Base-by-base conservation (phyloP, 1,140 invertebrate genomes). In the Atta texana region DNA sequence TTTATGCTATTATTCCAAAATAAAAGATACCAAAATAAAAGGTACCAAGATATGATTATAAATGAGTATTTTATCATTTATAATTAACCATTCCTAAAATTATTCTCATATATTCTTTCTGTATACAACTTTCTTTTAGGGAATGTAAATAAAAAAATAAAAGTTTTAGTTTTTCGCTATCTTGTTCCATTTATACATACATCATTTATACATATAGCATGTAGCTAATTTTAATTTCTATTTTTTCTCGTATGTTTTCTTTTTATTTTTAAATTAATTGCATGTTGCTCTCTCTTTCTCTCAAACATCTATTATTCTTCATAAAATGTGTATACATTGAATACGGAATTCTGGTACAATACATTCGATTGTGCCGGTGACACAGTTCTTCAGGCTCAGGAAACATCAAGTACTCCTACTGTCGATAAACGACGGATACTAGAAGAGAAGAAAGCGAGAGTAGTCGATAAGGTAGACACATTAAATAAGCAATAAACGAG, bases 391-490 rank as follows among this genome's bases (percentile, higher is more conserved):
- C 24, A 72, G 16, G 16, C 14, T 21, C 77, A 55, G 53, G 53
- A 59, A 72, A 74, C 53, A 71, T 81, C 51, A 16, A 82, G 80
- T 21, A 51, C 55, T 49, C 34, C 21, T 82, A 72, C 80, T 82
- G 80, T 72, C 55, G 80, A 82, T 82, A 82, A 74, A 82, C 18
- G 55, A 66, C 18, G 31, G 16, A 18, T 49, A 16, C 12, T 34
- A 53, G 61, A 68, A 68, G 49, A 69, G 18, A 59, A 5, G 31
- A 78, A 68, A 21, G 16, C 49, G 78, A 81, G 76, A 78, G 12
- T 82, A 59, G 68, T 57, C 80, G 80, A 69, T 82, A 82, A 82
- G 1, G 80, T 31, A 82, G 80, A 61, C 49, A 64, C 63, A 51
- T 44, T 55, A 31, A 53, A 69, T n/a, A 28, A 71, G 21, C 51